phyloP scores from a whole-genome alignment of 2,888 invertebrate species.

The Salticus scenicus region DNA sequence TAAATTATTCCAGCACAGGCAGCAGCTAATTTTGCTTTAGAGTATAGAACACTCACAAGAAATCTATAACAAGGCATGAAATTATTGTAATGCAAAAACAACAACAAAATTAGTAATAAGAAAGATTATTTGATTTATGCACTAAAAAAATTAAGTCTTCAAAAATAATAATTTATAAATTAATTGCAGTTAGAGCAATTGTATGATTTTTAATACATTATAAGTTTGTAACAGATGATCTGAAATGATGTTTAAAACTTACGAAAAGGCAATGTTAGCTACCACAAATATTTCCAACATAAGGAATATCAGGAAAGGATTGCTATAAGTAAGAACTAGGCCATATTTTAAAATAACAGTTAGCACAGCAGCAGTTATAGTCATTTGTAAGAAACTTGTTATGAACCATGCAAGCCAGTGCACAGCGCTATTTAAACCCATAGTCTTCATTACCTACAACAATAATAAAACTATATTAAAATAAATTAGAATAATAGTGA shows the following conservation, averaged over 20 bases:
- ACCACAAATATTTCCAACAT: slow-evolving; percentile 71
- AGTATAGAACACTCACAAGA: slow-evolving; percentile 79
- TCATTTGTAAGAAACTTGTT: slow-evolving; percentile 78
- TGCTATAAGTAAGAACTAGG: slow-evolving; percentile 83
- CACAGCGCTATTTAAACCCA: slow-evolving; percentile 79
- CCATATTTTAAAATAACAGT: slow-evolving; percentile 83
- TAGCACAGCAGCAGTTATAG: slow-evolving; percentile 82
- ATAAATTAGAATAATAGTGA: too few species aligned
- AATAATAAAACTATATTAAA: too few species aligned
- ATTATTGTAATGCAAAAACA: background rate
- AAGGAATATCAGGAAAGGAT: slow-evolving; percentile 76
- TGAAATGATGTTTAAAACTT: too few species aligned
- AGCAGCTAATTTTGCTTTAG: slow-evolving; percentile 80
- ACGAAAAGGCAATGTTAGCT: slow-evolving; percentile 74
- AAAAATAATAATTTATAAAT: too few species aligned
- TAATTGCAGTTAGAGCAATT: too few species aligned
- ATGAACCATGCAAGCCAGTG: slow-evolving; percentile 81
- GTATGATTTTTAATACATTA: too few species aligned
- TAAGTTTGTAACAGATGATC: too few species aligned
- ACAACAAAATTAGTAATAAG: background rate
- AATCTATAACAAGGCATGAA: slow-evolving; percentile 75
- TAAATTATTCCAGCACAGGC: slow-evolving; percentile 78
- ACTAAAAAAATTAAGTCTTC: too few species aligned
- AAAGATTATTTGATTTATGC: too few species aligned
- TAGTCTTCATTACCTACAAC: slow-evolving; percentile 78